phyloP scores from a whole-genome alignment of 2,888 invertebrate species.

The Troglohyphantes excavatus region DNA sequence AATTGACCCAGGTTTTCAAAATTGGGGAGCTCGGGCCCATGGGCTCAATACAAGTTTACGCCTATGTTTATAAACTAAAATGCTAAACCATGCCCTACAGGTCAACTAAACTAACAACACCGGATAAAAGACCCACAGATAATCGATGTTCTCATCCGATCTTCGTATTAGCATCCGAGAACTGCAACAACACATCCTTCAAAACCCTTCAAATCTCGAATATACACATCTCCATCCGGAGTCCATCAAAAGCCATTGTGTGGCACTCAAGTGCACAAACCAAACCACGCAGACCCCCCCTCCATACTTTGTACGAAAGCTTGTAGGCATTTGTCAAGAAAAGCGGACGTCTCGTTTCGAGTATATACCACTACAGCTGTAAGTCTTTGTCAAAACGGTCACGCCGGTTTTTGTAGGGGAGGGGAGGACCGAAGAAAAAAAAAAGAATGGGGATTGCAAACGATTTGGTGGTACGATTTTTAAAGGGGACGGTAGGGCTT shows the following conservation, averaged over 20 bases:
- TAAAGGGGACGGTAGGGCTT: slow-evolving; percentile 7
- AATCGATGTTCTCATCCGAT: neutral
- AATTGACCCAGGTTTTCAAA: too few species aligned
- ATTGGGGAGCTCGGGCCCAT: too few species aligned
- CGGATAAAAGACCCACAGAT: neutral
- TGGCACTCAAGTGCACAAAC: slow-evolving; percentile 22
- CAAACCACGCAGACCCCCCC: neutral
- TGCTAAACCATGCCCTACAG: too few species aligned
- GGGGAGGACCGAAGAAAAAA: too few species aligned
- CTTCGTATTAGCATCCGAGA: neutral
- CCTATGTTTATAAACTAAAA: too few species aligned
- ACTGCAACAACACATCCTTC: neutral
- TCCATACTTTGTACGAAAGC: slow-evolving; percentile 4
- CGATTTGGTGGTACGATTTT: slow-evolving; percentile 6
- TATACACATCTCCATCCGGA: slow-evolving; percentile 39
- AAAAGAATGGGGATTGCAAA: slow-evolving; percentile 4
- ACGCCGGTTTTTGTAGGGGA: slow-evolving; percentile 33
- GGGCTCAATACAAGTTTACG: too few species aligned
- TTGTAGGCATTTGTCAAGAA: slow-evolving; percentile 59
- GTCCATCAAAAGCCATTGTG: slow-evolving; percentile 38
- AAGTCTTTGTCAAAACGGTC: slow-evolving; percentile 58
- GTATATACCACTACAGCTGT: slow-evolving; percentile 48
- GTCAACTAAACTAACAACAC: too few species aligned
- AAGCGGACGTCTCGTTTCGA: slow-evolving; percentile 37
- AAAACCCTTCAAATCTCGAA: slow-evolving; percentile 10